phyloP scores from a whole-genome alignment of 1,140 invertebrate species.

The Neodiprion fabricii region DNA sequence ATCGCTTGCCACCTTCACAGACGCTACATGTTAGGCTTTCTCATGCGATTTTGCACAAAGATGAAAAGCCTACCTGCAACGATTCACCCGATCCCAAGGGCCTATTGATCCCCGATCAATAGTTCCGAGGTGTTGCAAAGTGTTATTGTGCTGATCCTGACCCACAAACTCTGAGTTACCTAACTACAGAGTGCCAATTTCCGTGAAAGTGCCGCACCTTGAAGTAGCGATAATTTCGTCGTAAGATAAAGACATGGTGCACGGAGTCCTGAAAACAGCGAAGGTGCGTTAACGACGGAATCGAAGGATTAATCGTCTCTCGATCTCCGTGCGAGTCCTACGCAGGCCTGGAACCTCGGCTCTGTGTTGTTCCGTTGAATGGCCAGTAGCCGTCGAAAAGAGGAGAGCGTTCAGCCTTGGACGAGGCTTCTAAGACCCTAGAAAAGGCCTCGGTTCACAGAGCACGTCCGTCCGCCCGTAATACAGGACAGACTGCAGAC shows the following conservation, averaged over 20 bases:
- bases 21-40: not conserved
- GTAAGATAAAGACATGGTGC: not conserved
- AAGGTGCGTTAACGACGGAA: not conserved
- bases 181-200: not conserved
- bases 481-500: too few species aligned
- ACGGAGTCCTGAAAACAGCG: not conserved
- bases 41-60: not conserved
- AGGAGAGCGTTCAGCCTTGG: not conserved
- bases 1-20: not conserved
- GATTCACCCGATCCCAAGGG: constrained; percentile 5
- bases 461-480: not conserved
- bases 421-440: constrained; percentile 1
- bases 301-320: not conserved
- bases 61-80: not conserved
- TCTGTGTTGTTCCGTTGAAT: not conserved
- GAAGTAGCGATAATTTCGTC: not conserved
- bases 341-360: not conserved
- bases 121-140: not conserved
- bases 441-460: not conserved
- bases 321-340: not conserved
- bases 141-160: not conserved
- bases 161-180: not conserved
- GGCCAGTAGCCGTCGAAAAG: not conserved
- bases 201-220: too few species aligned
- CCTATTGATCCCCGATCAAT: constrained; percentile 17